phyloP scores from a whole-genome alignment of 2,797 vertebrate genomes.

The Novumbra hubbsi region DNA sequence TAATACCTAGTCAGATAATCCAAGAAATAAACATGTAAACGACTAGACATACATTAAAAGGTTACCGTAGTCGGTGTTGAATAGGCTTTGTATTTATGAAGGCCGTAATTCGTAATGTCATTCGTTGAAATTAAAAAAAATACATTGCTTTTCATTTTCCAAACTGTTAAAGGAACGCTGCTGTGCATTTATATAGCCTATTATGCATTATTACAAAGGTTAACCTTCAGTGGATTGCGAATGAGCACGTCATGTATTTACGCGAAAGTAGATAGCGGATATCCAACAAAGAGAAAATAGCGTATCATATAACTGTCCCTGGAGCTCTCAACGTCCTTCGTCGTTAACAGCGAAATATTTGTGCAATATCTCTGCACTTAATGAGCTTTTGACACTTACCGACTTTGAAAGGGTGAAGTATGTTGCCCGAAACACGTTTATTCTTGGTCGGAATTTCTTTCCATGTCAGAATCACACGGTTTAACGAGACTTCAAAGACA shows the following conservation, averaged over 20 bases:
- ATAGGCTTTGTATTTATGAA: background rate
- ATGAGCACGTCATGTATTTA: background rate
- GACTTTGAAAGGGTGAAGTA: conserved; percentile 63
- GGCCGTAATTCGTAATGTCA: background rate
- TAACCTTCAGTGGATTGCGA: background rate
- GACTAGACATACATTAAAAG: background rate
- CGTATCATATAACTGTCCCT: background rate
- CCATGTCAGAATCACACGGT: conserved; percentile 78
- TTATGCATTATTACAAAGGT: background rate
- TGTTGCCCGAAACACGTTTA: conserved; percentile 49
- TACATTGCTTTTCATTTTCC: background rate
- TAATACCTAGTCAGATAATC: background rate
- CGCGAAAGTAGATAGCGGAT: background rate
- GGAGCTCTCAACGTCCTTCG: background rate
- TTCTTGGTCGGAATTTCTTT: conserved; percentile 54
- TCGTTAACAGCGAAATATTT: background rate
- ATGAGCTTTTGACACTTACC: conserved; percentile 53
- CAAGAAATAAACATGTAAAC: background rate
- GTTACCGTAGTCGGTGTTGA: background rate
- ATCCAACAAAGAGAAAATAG: background rate
- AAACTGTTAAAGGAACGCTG: background rate
- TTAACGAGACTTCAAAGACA: conserved; percentile 79
- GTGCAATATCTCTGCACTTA: background rate
- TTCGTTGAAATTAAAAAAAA: background rate
- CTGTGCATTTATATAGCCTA: background rate